Percentiles rank a stretch among this genome's conserved stretches.
Evolutionary conservation across 2,888 invertebrate species (phyloP).

Genomic region (Caenorhabditis doughertyi): DNA sequence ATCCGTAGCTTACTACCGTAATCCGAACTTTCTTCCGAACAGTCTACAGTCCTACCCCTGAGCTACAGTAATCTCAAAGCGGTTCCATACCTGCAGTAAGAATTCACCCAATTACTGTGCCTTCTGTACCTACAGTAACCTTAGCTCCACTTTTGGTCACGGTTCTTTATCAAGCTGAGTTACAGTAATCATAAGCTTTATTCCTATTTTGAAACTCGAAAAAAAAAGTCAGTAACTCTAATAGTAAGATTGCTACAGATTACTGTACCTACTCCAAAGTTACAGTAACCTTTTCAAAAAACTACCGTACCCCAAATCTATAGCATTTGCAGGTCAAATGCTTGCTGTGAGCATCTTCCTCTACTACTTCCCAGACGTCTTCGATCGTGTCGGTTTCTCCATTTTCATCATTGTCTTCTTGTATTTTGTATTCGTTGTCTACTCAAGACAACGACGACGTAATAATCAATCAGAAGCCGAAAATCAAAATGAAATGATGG

Average conservation of each 20-base stretch:
- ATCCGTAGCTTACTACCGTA: neutral
- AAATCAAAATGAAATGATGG: slow-evolving; percentile 22
- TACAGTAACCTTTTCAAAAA: neutral
- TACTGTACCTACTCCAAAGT: too few relatives aligned
- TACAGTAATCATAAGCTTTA: neutral
- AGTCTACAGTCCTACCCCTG: too few relatives aligned
- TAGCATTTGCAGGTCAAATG: slow-evolving; percentile 63
- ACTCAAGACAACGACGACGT: slow-evolving; percentile 43
- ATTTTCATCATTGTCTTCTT: slow-evolving; percentile 57
- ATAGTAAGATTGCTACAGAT: too few relatives aligned
- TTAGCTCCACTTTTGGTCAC: neutral
- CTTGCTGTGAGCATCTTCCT: slow-evolving; percentile 61
- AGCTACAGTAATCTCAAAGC: neutral
- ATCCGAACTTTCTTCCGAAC: too few relatives aligned
- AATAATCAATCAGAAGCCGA: slow-evolving; percentile 21
- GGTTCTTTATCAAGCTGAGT: too few relatives aligned
- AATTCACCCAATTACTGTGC: too few relatives aligned
- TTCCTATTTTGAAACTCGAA: slow-evolving; percentile 1
- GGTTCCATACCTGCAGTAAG: neutral
- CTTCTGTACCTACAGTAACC: neutral
- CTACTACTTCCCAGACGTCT: slow-evolving; percentile 64
- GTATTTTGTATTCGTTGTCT: slow-evolving; percentile 68
- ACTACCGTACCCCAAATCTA: neutral
- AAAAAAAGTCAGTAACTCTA: neutral
- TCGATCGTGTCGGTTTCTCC: slow-evolving; percentile 60